Base-by-base conservation (phyloP, 2,888 invertebrate species). In the Criorhina ranunculi region DNA sequence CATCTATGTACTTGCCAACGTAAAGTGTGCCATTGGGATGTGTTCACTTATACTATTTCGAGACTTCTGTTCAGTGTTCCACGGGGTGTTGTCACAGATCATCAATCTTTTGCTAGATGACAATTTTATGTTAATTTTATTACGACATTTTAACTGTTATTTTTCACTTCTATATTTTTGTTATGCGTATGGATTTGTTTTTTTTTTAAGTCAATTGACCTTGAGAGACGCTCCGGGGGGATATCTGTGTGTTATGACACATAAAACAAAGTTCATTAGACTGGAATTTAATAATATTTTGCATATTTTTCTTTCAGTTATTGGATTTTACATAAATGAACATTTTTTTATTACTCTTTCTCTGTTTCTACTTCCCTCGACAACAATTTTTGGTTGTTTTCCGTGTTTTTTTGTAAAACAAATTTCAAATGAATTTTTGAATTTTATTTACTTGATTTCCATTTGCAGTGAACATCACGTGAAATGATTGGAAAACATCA, bases 71-170 rank as follows among this genome's bases (percentile, higher is more conserved):
- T 12, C 31, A 12, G 35, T 40, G 59, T 37, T 49, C 19, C 17
- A 9, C 7, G 55, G 55, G 55, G 33, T 55, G 55, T 15, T 69
- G 49, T 19, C 19, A 12, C 5, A 19, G 29, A 15, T 55, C 44
- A 53, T 64, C 42, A 55, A 55, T 75, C 55, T 35, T 24, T 24
- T 7, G 24, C 6, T 40, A 66, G 29, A 57, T 40, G 75, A 66
- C 75, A 46, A 57, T 75, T 57, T 75, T 46, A 66, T 75, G 75
- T 37, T 62, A 66, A 46, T 75, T 46, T 46, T 55, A 29, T 55
- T 44, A 29, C 11, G 35, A 35, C 53, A 46, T 8, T 15, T 75
- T 55, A 64, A 64, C 44, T 55, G 40, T 24, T 37, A 12, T 64
- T 57, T 57, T 29, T n/a, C n/a, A n/a, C 15, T 51, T 57, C 35